Evolutionary conservation across 1,140 invertebrate species (phyloP).

Genomic region (Temnothorax nylanderi): DNA sequence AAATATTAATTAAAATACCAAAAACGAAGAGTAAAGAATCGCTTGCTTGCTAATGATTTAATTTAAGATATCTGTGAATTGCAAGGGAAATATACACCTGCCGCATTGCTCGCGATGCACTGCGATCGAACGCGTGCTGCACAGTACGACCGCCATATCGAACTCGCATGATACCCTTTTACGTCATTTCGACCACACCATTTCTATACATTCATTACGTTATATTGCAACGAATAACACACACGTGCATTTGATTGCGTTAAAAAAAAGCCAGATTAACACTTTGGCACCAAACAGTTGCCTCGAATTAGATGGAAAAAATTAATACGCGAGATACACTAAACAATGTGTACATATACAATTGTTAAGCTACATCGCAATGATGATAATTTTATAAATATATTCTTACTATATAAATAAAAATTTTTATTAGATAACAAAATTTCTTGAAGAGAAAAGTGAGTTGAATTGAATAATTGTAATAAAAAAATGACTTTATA

Average conservation of each 20-base stretch:
- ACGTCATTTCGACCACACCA: constrained; percentile 50
- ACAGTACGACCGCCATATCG: constrained; percentile 27
- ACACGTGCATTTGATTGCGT: constrained; percentile 16
- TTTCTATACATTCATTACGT: constrained; percentile 35
- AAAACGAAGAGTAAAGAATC: background rate
- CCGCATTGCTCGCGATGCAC: constrained; percentile 24
- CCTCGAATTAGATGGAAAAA: background rate
- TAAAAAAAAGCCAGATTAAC: constrained; percentile 1
- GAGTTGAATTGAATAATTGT: background rate
- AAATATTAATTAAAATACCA: background rate
- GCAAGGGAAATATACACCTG: constrained; percentile 18
- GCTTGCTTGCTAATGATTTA: constrained; percentile 19
- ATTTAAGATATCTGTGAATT: constrained; percentile 17
- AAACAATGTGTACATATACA: background rate
- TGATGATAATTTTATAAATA: background rate
- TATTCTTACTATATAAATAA: background rate
- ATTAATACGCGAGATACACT: background rate
- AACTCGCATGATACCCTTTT: constrained; percentile 34
- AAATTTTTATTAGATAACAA: background rate
- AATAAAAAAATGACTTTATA: background rate
- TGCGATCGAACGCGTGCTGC: background rate
- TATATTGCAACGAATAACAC: background rate
- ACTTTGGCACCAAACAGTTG: background rate
- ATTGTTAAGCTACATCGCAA: background rate
- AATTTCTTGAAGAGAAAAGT: background rate